Evolutionary conservation across 2,888 invertebrate species (phyloP).

Genomic region (Scaptomyza flava): DNA sequence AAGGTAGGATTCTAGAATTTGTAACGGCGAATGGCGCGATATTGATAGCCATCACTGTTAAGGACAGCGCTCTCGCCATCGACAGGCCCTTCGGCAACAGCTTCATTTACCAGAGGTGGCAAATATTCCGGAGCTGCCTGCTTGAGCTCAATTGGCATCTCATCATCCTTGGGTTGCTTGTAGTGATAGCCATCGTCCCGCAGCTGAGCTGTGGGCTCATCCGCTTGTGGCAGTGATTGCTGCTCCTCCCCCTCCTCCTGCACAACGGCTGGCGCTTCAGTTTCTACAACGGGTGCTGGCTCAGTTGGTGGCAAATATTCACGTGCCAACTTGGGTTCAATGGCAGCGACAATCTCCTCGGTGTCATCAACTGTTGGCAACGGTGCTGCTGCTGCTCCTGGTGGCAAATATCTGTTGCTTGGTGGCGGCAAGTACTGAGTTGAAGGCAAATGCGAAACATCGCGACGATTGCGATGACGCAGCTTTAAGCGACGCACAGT

Average conservation of each 20-base stretch:
- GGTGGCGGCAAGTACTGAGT: slow-evolving; percentile 69
- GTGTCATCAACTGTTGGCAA: slow-evolving; percentile 56
- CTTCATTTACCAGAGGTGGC: slow-evolving; percentile 60
- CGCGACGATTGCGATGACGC: slow-evolving; percentile 73
- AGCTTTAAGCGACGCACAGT: slow-evolving; percentile 70
- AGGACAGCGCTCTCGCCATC: slow-evolving; percentile 63
- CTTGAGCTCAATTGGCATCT: slow-evolving; percentile 53
- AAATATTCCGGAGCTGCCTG: slow-evolving; percentile 61
- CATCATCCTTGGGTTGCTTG: slow-evolving; percentile 66
- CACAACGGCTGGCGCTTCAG: slow-evolving; percentile 37
- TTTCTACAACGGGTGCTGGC: slow-evolving; percentile 35
- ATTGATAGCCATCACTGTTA: slow-evolving; percentile 78
- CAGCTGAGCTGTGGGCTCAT: slow-evolving; percentile 66
- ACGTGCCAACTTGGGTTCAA: slow-evolving; percentile 53
- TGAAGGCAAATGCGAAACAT: slow-evolving; percentile 72
- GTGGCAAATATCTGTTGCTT: slow-evolving; percentile 67
- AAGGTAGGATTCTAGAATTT: slow-evolving; percentile 54
- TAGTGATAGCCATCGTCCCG: slow-evolving; percentile 79
- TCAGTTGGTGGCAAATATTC: slow-evolving; percentile 74
- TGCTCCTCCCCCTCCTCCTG: slow-evolving; percentile 15
- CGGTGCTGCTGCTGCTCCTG: slow-evolving; percentile 29
- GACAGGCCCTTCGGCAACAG: slow-evolving; percentile 57
- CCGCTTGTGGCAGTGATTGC: slow-evolving; percentile 45
- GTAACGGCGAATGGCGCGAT: slow-evolving; percentile 74
- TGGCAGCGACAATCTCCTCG: slow-evolving; percentile 67